Base-by-base conservation (phyloP, 2,888 invertebrate species). In the Eupithecia dodoneata region DNA sequence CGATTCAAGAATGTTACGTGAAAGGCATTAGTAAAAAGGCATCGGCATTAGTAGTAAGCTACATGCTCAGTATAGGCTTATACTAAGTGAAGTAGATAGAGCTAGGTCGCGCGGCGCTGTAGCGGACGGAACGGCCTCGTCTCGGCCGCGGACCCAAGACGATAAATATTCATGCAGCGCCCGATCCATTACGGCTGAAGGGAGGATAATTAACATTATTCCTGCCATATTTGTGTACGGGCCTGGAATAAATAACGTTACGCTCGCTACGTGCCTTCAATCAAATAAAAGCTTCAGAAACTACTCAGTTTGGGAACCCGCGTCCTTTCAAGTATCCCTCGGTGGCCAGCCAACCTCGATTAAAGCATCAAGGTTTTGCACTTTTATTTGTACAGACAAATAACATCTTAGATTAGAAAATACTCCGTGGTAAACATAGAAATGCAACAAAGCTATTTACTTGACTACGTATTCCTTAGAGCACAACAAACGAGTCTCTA, bases 121-220 rank as follows among this genome's bases (percentile, higher is more conserved):
- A 79, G 13, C 74, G 75, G 76, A 7, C 52, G 74, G 70, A 70
- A 45, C 76, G 72, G 74, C 55, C 63, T 69, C 66, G 73, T 72
- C 75, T 73, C 49, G 76, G 73, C 65, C 79, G 74, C 74, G 79
- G 75, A 75, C 76, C 76, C 79, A 74, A 76, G 76, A 77, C 70
- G 72, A 77, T 80, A 76, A 80, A 80, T 80, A 80, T 80, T 80
- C 79, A 80, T 76, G 76, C 74, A 18, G 77, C 77, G 70, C 78
- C 74, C 79, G 76, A 79, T 79, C 79, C 79, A 79, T 79, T 76
- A 79, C 79, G 55, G 72, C 76, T 75, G 74, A 79, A 78, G 76
- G 74, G 70, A 74, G 74, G 72, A 76, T 79, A 79, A 79, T 79
- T 76, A 79, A 79, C 79, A 79, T 79, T 76, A 76, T 72, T 76